Percentiles rank a stretch among this genome's conserved stretches.
Conservation (phyloP, 2,888 invertebrate species). For the Noctua janthina region DNA sequence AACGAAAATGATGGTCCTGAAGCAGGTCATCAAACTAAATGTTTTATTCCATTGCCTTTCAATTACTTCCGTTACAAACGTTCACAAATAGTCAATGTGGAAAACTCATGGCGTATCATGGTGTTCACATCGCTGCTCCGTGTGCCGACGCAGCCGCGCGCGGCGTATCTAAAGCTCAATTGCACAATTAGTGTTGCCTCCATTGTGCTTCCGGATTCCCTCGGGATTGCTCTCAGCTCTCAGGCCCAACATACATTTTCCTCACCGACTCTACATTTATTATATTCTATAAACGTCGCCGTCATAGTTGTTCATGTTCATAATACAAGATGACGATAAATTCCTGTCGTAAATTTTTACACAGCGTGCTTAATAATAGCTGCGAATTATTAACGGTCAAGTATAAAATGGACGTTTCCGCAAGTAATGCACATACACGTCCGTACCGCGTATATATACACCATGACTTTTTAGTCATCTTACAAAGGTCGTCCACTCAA, state of each 20-base stretch:
- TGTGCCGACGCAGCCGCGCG: slow-evolving; percentile 65
- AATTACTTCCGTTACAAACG: slow-evolving; percentile 43
- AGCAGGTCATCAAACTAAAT: not conserved
- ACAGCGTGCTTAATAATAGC: slow-evolving; percentile 65
- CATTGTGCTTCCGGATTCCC: slow-evolving; percentile 86
- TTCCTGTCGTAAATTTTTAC: slow-evolving; percentile 67
- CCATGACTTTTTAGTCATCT: too few species aligned
- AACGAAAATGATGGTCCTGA: not conserved
- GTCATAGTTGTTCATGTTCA: slow-evolving; percentile 50
- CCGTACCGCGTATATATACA: slow-evolving; percentile 56
- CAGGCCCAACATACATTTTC: slow-evolving; percentile 64
- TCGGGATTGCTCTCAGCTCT: slow-evolving; percentile 79
- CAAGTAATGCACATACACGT: slow-evolving; percentile 72
- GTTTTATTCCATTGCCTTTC: slow-evolving; percentile 21
- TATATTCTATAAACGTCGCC: slow-evolving; percentile 54
- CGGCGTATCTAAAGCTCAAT: slow-evolving; percentile 83
- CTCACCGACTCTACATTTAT: slow-evolving; percentile 55
- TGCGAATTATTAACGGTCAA: slow-evolving; percentile 64
- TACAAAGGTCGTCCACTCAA: too few species aligned
- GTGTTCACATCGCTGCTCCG: slow-evolving; percentile 66
- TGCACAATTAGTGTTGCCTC: slow-evolving; percentile 84
- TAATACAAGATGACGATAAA: slow-evolving; percentile 62
- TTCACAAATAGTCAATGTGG: slow-evolving; percentile 66
- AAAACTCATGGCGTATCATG: slow-evolving; percentile 66
- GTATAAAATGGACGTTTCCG: slow-evolving; percentile 67